Evolutionary conservation across 1,140 invertebrate genomes (phyloP).

Genomic region (Drosophila repletoides): DNA sequence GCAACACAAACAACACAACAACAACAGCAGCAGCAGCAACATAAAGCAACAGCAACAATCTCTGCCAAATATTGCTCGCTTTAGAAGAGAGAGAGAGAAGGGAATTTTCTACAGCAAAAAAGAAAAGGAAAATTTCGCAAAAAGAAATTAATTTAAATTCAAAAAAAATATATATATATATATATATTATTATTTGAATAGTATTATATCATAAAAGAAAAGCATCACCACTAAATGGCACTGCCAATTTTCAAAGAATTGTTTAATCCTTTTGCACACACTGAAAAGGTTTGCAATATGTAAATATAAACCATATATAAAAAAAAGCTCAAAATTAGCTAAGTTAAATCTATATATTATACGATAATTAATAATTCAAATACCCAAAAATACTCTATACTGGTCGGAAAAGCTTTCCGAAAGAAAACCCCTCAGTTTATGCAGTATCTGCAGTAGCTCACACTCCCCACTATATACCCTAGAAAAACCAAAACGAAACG

Average conservation of each 20-base stretch:
- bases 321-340: background rate
- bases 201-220: no score
- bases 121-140: constrained; percentile 17
- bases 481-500: no score
- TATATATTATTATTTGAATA: no score
- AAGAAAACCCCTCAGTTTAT: no score
- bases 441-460: background rate
- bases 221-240: constrained; percentile 35
- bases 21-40: constrained; percentile 20
- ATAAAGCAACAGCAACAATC: constrained; percentile 24
- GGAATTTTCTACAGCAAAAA: background rate
- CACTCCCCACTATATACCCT: constrained; percentile 9
- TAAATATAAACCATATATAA: constrained; percentile 18
- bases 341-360: background rate
- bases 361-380: background rate
- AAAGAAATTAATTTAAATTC: constrained; percentile 3
- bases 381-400: no score
- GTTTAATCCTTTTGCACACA: constrained; percentile 12
- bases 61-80: constrained; percentile 61
- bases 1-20: constrained; percentile 55
- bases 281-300: constrained; percentile 16
- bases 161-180: no score
- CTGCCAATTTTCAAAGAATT: constrained; percentile 42
- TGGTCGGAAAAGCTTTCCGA: no score
- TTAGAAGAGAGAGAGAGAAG: constrained; percentile 24